These are phyloP conservation scores for Stomatorhinus ivindoensis DNA, from an alignment of 2,113 vertebrate genomes.

Conservation along the genomic window DNA sequence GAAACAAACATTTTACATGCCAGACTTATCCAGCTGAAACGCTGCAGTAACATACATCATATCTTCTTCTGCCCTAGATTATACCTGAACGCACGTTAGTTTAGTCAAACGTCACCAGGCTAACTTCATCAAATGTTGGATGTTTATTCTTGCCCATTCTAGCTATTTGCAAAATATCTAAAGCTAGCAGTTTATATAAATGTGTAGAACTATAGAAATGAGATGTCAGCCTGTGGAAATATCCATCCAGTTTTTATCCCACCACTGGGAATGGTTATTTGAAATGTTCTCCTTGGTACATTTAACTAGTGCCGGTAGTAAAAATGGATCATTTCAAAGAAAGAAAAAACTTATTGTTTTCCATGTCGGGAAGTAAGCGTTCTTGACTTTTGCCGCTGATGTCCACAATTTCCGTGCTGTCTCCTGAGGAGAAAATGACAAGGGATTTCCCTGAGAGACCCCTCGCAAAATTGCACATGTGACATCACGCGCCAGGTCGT, in stretches of 20 bases:
- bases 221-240: background rate
- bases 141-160: background rate
- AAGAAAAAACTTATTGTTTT: background rate
- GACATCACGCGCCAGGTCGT: background rate
- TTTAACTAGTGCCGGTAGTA: background rate
- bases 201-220: background rate
- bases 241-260: background rate
- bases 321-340: background rate
- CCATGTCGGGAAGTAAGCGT: background rate
- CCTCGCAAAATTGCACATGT: background rate
- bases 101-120: background rate
- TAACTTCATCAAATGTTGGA: background rate
- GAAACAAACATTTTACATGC: background rate
- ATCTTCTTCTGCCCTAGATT: background rate
- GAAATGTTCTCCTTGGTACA: background rate
- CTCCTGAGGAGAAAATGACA: background rate
- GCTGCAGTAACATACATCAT: background rate
- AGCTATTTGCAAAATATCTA: background rate
- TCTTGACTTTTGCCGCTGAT: background rate
- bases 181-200: background rate
- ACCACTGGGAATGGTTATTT: background rate
- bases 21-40: background rate
- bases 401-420: background rate
- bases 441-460: background rate
- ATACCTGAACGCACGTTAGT: background rate